Evolutionary conservation across 2,113 vertebrate genomes (phyloP).

Genomic region (Cochlearius cochlearius): DNA sequence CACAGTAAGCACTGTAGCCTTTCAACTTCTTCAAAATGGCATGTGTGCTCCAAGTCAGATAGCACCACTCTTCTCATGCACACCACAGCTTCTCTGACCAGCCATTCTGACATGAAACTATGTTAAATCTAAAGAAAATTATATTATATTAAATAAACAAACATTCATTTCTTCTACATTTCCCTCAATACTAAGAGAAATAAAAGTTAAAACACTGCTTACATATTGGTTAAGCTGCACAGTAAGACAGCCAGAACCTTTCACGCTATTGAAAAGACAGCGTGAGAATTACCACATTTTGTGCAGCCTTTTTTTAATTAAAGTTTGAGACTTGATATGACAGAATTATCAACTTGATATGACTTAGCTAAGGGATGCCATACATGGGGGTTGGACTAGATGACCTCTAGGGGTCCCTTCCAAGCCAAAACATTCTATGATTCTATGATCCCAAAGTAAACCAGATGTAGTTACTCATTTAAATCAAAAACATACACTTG

Average conservation of each 20-base stretch:
- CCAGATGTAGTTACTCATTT: neutral
- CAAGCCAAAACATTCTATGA: no score
- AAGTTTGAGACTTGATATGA: neutral
- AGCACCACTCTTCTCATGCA: neutral
- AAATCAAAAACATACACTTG: neutral
- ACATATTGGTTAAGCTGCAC: neutral
- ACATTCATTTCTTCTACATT: neutral
- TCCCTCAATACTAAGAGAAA: neutral
- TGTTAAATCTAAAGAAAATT: neutral
- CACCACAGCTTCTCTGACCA: neutral
- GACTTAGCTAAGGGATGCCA: neutral
- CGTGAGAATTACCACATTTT: neutral
- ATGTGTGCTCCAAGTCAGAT: neutral
- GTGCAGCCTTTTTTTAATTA: neutral
- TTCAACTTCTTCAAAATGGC: neutral
- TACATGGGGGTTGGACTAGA: no score
- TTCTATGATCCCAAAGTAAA: no score
- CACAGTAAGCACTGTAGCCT: neutral
- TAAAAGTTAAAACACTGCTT: neutral
- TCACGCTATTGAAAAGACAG: neutral
- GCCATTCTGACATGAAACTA: neutral
- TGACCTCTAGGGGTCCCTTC: no score
- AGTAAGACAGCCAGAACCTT: neutral
- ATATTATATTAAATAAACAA: neutral
- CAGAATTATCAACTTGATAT: neutral